phyloP scores from a whole-genome alignment of 2,113 vertebrate genomes.

The Clarias batrachus region DNA sequence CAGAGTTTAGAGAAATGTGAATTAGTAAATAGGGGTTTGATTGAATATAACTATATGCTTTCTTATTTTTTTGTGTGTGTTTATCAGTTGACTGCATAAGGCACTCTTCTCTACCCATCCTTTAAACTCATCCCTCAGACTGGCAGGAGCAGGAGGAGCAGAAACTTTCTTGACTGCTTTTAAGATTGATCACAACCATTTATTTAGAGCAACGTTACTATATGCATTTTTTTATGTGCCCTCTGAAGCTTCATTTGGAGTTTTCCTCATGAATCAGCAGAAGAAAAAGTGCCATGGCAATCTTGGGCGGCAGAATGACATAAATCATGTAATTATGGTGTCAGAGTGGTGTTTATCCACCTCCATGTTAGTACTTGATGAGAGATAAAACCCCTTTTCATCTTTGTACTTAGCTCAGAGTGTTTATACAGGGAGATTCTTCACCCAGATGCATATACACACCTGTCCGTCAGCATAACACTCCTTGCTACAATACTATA shows the following conservation, averaged over 20 bases:
- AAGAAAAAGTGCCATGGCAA: conserved; percentile 39
- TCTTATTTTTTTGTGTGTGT: background rate
- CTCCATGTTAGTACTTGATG: conserved; percentile 46
- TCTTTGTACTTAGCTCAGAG: conserved; percentile 41
- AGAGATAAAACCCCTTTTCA: conserved; percentile 50
- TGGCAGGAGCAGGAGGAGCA: conserved; percentile 43
- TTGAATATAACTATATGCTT: background rate
- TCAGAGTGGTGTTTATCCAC: conserved; percentile 50
- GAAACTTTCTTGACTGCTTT: conserved; percentile 37
- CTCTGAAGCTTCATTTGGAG: conserved; percentile 30
- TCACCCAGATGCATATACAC: conserved; percentile 9
- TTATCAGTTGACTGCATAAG: conserved; percentile 31
- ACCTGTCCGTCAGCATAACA: background rate
- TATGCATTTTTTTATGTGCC: conserved; percentile 51
- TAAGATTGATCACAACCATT: conserved; percentile 53
- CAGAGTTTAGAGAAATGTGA: conserved; percentile 19
- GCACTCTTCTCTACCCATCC: background rate
- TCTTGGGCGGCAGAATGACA: conserved; percentile 46
- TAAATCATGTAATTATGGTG: conserved; percentile 57
- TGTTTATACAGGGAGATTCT: conserved; percentile 42
- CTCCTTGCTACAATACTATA: background rate
- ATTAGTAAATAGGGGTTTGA: conserved; percentile 14
- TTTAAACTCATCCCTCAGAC: conserved; percentile 39
- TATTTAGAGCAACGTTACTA: conserved; percentile 50
- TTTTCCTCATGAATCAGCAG: conserved; percentile 50